Evolutionary conservation across 2,888 invertebrate species (phyloP), one percentile per base, ranked within the genome.

Genomic region (Cremastinae sp.): DNA sequence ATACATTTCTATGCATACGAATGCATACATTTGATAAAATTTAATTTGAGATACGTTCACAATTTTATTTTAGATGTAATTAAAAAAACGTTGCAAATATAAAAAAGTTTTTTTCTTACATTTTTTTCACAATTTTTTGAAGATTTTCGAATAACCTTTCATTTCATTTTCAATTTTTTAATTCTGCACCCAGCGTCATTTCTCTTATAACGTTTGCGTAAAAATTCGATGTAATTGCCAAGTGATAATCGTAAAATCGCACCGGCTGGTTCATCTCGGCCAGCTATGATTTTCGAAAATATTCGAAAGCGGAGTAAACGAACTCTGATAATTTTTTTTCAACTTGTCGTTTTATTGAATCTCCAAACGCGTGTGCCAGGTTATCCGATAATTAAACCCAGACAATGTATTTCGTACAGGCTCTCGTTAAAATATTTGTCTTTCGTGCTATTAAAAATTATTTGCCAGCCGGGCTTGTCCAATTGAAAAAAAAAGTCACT

Each of bases 231-330:
- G 70, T 80, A 81, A 81, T 81, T 78, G 76, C 69, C 56, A 28
- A 41, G 70, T 68, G 75, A 79, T 79, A 80, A 81, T 78, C 81
- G 80, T 81, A 82, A 82, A 82, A 64, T 79, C 22, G 39, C 72
- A 64, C 74, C 62, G 64, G 72, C 70, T 73, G 77, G 51, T 14
- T 35, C 18, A 12, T 65, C 45, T 47, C 28, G 39, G 0, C 35
- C 28, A 9, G n/a, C 45, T 39, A 66, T 39, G 47, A 16, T 53
- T 39, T 66, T 65, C 53, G 49, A n/a, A 14, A 55, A 51, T 65
- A 68, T 41, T 12, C 55, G 64, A 61, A 4, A 55, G 10, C 55
- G 72, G 61, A 78, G 68, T 69, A 59, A 68, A 74, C 66, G 69
- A 72, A 64, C 65, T 35, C 49, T 20, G 8, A 47, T 53, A 39